phyloP scores from a whole-genome alignment of 2,797 vertebrate genomes.

The Cebuella pygmaea region DNA sequence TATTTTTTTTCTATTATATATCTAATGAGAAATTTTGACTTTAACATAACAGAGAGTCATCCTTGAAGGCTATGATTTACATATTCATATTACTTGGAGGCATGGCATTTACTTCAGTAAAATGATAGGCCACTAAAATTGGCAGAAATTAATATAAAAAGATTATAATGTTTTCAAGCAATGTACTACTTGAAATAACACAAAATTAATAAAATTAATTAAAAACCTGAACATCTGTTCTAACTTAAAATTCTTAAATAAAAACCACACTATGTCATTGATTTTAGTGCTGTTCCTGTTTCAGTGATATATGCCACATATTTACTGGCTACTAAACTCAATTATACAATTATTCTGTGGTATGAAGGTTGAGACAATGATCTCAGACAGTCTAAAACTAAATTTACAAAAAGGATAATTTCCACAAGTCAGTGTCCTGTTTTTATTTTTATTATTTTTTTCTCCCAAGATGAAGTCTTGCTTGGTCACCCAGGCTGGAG shows the following conservation, averaged over 20 bases:
- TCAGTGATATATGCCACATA: background rate
- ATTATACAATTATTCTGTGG: background rate
- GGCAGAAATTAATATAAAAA: constrained; percentile 73
- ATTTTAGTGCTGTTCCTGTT: background rate
- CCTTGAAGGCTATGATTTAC: background rate
- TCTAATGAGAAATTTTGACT: background rate
- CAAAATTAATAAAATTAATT: constrained; percentile 58
- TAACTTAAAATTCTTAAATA: constrained; percentile 45
- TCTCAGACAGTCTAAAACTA: constrained; percentile 4
- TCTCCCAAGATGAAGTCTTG: background rate
- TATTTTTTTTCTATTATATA: background rate
- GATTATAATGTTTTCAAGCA: constrained; percentile 68
- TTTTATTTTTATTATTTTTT: background rate
- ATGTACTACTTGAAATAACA: background rate
- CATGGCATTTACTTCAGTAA: background rate
- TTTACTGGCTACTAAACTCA: background rate
- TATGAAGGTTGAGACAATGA: background rate
- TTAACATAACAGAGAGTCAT: background rate
- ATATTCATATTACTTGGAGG: background rate
- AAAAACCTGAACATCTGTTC: constrained; percentile 28
- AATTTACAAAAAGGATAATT: background rate
- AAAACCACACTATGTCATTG: background rate
- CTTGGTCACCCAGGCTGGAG: background rate
- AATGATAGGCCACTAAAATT: constrained; percentile 69
- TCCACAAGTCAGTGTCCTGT: background rate